phyloP scores from a whole-genome alignment of 2,888 invertebrate genomes.

The Sesia apiformis region DNA sequence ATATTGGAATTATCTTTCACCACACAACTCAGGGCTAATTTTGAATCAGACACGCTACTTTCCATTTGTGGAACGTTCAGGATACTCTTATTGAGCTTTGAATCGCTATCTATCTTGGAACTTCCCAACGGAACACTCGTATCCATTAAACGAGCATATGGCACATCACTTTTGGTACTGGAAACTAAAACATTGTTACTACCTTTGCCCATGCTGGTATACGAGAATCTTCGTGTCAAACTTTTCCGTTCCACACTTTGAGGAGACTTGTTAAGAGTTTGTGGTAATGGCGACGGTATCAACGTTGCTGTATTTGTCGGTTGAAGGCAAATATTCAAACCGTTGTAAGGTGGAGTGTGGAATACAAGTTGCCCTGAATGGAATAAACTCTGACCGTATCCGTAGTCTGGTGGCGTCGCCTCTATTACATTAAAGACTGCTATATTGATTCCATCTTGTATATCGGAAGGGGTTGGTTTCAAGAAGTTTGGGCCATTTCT shows the following conservation, averaged over 20 bases:
- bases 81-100: conserved; percentile 76
- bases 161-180: conserved; percentile 79
- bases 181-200: conserved; percentile 55
- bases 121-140: conserved; percentile 70
- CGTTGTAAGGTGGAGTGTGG: conserved; percentile 91
- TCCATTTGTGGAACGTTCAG: conserved; percentile 78
- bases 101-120: conserved; percentile 82
- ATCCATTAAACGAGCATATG: conserved; percentile 86
- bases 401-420: conserved; percentile 86
- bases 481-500: conserved; percentile 92
- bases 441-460: conserved; percentile 87
- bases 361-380: conserved; percentile 91
- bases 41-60: conserved; percentile 90
- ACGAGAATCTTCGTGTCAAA: conserved; percentile 64
- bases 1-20: conserved; percentile 61
- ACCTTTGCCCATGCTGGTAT: conserved; percentile 63
- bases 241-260: conserved; percentile 54
- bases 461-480: conserved; percentile 86
- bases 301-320: conserved; percentile 70
- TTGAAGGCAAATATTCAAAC: conserved; percentile 83
- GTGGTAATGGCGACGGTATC: conserved; percentile 60
- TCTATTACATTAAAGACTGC: conserved; percentile 83
- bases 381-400: conserved; percentile 95
- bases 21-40: conserved; percentile 85
- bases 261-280: conserved; percentile 52